Evolutionary conservation across 2,113 vertebrate genomes (phyloP).

Genomic region (Tamias sibiricus): DNA sequence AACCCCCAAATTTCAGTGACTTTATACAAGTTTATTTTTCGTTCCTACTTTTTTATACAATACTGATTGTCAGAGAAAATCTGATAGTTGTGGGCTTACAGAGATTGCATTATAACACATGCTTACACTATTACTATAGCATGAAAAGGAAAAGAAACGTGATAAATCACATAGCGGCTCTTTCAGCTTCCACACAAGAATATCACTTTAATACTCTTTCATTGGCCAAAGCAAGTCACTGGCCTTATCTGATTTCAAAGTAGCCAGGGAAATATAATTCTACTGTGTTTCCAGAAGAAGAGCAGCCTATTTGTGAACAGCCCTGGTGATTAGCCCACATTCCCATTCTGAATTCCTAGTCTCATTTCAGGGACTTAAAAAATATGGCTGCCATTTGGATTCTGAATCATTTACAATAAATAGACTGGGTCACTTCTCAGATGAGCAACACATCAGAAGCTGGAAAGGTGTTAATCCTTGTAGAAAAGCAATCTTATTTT

Average conservation of each 20-base stretch:
- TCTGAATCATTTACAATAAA: constrained; percentile 4
- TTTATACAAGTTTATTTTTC: constrained; percentile 16
- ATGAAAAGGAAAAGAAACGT: not conserved
- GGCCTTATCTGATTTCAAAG: not conserved
- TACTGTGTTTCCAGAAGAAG: not conserved
- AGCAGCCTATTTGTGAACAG: not conserved
- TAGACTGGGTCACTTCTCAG: not conserved
- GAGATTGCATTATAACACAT: not conserved
- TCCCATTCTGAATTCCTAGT: not conserved
- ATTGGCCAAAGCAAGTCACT: constrained; percentile 8
- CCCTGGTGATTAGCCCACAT: not conserved
- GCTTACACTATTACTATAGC: not conserved
- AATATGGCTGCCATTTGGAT: constrained; percentile 16
- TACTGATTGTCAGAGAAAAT: not conserved
- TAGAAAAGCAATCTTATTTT: constrained; percentile 42
- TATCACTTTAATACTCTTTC: not conserved
- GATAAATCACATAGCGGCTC: not conserved
- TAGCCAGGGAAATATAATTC: not conserved
- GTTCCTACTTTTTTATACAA: not conserved
- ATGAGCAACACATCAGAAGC: not conserved
- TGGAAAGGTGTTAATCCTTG: not conserved
- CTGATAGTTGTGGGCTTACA: not conserved
- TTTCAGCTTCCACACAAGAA: not conserved
- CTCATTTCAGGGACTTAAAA: not conserved
- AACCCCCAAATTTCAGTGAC: not conserved